Evolutionary conservation across 2,113 vertebrate species (phyloP), one percentile per base, ranked within the genome.

Genomic region (Mohoua ochrocephala): DNA sequence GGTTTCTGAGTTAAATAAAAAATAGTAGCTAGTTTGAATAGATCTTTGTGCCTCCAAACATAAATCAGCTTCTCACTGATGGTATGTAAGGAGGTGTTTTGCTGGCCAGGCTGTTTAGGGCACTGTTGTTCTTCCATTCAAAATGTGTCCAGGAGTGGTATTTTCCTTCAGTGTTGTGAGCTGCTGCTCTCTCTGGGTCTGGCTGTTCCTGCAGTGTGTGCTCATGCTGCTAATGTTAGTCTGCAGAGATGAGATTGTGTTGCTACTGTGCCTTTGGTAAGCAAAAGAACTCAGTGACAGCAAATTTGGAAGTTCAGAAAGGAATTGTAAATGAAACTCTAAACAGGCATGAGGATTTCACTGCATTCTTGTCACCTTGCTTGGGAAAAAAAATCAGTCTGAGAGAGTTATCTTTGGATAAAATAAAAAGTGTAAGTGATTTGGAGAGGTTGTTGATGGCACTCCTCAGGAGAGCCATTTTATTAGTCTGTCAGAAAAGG

Each of bases 391-490:
- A 49, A 59, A 13, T 13, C 16, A 4, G 27, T 49, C 65, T 87
- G 44, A 82, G 80, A 82, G 77, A 78, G 61, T 83, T 91, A 37
- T 28, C 65, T 87, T 60, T 45, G 54, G 54, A 15, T 83, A 77
- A 93, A 90, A 78, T 73, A 80, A 83, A 65, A 94, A 68, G 63
- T 83, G 49, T 69, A 85, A 80, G 67, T 44, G 30, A 33, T 92
- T 74, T 8, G 1, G 54, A 74, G 64, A 50, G 73, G 56, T 70
- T 63, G 86, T 59, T 91, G 73, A 75, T 91, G 76, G 69, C 60
- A 84, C 76, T 95, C 60, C 91, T 91, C 52, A 68, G 89, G 87
- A 96, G 74, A 87, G n/a, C 44, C n/a, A 71, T 91, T 95, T 87
- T 82, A n/a, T 78, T 71, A 71, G 69, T 31, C 84, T 91, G 74